These are phyloP conservation scores for Podocnemis expansa DNA, from an alignment of 2,113 vertebrate species.

Conservation along the genomic window DNA sequence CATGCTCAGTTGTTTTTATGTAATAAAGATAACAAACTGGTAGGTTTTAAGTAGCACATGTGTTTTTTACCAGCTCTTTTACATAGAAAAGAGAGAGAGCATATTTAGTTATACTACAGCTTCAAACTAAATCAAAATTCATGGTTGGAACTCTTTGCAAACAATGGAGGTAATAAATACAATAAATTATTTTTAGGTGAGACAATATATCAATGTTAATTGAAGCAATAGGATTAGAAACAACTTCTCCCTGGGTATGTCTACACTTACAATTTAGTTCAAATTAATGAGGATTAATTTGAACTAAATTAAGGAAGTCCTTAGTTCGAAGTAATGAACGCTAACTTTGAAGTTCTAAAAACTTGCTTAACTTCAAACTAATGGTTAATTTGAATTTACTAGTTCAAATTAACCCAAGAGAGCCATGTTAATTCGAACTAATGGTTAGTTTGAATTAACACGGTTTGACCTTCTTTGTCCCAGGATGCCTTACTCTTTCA, in stretches of 20 bases:
- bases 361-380: no score
- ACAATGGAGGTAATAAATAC: conserved; percentile 73
- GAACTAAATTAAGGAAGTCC: no score
- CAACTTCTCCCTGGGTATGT: conserved; percentile 73
- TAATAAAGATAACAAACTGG: conserved; percentile 34
- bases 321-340: no score
- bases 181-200: conserved; percentile 72
- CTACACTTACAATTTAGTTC: no score
- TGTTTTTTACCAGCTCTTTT: conserved; percentile 49
- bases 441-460: no score
- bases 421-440: no score
- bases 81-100: conserved; percentile 47
- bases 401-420: no score
- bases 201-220: conserved; percentile 73
- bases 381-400: no score
- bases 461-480: no score
- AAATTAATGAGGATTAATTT: no score
- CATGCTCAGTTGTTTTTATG: background rate
- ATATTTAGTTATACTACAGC: conserved; percentile 60
- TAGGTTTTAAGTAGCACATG: conserved; percentile 43
- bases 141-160: conserved; percentile 53
- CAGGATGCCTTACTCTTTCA: no score
- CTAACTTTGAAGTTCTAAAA: no score
- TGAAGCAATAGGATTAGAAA: conserved; percentile 71
- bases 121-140: conserved; percentile 63